Conservation (phyloP, 2,797 vertebrate genomes). For the Oreochromis mossambicus region DNA sequence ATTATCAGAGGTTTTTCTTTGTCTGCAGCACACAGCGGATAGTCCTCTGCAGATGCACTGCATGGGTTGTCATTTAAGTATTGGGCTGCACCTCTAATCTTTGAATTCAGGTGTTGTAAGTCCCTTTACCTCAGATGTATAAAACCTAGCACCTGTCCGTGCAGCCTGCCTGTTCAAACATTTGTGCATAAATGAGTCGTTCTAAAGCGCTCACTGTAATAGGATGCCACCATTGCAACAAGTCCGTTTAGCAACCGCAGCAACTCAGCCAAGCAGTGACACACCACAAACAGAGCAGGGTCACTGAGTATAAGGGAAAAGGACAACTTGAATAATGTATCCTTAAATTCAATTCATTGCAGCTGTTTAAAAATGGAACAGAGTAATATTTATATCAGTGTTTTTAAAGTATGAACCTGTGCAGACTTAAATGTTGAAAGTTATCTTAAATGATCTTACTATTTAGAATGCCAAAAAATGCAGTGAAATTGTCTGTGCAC, state of each 20-base stretch:
- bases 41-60: not conserved
- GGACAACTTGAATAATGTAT: not conserved
- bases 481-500: not conserved
- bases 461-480: not conserved
- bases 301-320: not conserved
- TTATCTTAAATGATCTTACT: not conserved
- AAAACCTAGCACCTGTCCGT: not conserved
- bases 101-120: not conserved
- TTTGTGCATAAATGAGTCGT: not conserved
- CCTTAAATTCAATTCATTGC: not conserved
- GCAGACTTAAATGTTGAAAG: not conserved
- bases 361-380: not conserved
- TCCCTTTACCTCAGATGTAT: not conserved
- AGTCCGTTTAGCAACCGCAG: not conserved
- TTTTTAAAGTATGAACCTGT: not conserved
- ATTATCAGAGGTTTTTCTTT: not conserved
- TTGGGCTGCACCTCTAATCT: not conserved
- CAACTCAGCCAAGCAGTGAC: not conserved
- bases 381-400: not conserved
- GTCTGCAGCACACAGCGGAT: not conserved
- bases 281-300: not conserved
- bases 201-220: not conserved
- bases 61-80: not conserved
- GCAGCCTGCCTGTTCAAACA: not conserved
- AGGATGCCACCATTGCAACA: not conserved